Percentiles rank a stretch among this genome's conserved stretches.
phyloP scores from a whole-genome alignment of 2,888 invertebrate genomes.

The Apodemia zela region DNA sequence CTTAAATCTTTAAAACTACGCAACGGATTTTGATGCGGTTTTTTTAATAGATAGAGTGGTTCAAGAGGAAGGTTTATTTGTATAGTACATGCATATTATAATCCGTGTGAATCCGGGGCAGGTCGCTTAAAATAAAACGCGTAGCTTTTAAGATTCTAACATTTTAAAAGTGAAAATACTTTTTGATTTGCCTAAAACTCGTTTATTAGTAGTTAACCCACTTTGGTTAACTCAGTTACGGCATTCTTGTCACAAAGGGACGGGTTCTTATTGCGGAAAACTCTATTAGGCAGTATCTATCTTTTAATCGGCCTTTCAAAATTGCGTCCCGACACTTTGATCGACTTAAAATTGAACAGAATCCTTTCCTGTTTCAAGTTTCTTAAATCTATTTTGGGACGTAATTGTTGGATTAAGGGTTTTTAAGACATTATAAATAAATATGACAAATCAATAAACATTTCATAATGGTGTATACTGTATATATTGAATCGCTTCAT shows the following conservation, averaged over 20 bases:
- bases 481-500: too few relatives aligned
- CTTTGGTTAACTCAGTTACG: not conserved
- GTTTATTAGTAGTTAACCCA: slow-evolving; percentile 9
- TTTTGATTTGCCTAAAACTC: not conserved
- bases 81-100: too few relatives aligned
- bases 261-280: slow-evolving; percentile 7
- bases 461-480: not conserved
- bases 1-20: too few relatives aligned
- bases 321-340: not conserved
- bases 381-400: not conserved
- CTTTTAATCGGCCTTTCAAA: not conserved
- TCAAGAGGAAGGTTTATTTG: too few relatives aligned
- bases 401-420: not conserved
- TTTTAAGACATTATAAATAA: not conserved
- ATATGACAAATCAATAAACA: not conserved
- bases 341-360: not conserved
- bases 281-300: slow-evolving; percentile 9
- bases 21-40: too few relatives aligned
- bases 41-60: too few relatives aligned
- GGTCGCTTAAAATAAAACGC: too few relatives aligned
- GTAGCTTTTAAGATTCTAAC: too few relatives aligned
- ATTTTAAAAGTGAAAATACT: not conserved
- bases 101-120: too few relatives aligned
- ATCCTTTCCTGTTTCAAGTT: slow-evolving; percentile 1
- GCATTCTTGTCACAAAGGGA: slow-evolving; percentile 6